A percentile compares a stretch with the other conserved stretches of the same genome.
These are phyloP conservation scores for Lymantria dispar DNA, from an alignment of 2,888 invertebrate genomes.

Conservation along the genomic window DNA sequence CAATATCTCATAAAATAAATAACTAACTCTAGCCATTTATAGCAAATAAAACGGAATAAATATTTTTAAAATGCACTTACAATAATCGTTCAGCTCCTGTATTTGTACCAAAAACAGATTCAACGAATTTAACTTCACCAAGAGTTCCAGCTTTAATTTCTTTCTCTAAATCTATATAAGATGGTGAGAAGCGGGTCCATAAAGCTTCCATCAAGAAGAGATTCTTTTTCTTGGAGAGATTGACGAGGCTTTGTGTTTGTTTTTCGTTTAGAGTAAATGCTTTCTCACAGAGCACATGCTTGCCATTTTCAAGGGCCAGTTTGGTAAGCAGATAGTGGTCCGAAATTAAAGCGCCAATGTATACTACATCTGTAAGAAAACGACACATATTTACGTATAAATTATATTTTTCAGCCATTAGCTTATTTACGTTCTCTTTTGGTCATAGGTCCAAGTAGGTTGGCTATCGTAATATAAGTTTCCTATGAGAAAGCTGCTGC, in stretches of 20 bases:
- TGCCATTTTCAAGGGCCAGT: slow-evolving; percentile 90
- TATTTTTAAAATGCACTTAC: slow-evolving; percentile 33
- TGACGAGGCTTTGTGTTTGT: slow-evolving; percentile 86
- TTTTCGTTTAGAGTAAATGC: slow-evolving; percentile 91
- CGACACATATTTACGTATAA: neutral
- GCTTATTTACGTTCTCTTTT: too few species aligned
- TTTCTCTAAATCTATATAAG: slow-evolving; percentile 86
- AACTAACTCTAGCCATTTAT: too few species aligned
- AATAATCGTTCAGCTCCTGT: slow-evolving; percentile 45
- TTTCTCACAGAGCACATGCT: slow-evolving; percentile 95
- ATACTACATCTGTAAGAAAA: slow-evolving; percentile 89
- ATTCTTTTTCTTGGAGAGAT: slow-evolving; percentile 86
- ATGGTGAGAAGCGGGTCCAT: slow-evolving; percentile 94
- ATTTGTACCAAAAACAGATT: slow-evolving; percentile 85
- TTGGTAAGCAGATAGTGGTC: slow-evolving; percentile 87
- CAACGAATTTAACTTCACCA: slow-evolving; percentile 87
- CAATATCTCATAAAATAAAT: too few species aligned
- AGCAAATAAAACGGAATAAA: too few species aligned
- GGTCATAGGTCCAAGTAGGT: too few species aligned
- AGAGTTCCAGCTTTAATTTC: slow-evolving; percentile 85
- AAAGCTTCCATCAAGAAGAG: slow-evolving; percentile 93
- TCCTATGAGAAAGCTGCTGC: too few species aligned
- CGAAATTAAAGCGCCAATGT: slow-evolving; percentile 90
- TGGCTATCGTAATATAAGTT: too few species aligned
- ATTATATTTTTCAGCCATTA: too few species aligned